Conservation (phyloP, 1,140 invertebrate genomes). For the Panagrolaimus sp. region DNA sequence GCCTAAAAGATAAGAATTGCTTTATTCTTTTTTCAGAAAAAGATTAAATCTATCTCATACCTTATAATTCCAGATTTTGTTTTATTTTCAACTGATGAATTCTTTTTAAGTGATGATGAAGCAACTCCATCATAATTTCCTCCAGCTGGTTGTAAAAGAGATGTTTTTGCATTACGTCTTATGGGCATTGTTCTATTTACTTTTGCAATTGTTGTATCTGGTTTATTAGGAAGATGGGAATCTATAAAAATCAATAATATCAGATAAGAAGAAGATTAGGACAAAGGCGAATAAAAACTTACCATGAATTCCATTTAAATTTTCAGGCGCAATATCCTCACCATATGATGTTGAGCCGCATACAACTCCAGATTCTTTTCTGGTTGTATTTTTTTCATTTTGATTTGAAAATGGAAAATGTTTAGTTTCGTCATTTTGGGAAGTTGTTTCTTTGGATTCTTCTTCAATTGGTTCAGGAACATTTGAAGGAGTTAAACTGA, state of each 20-base stretch:
- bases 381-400: neutral
- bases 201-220: neutral
- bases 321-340: no score
- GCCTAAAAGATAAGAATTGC: neutral
- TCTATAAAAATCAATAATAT: neutral
- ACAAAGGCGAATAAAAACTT: no score
- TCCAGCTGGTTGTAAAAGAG: neutral
- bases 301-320: no score
- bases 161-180: conserved; percentile 4
- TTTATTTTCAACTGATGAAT: neutral
- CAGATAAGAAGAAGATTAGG: neutral
- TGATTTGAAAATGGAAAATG: neutral
- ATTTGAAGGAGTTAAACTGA: neutral
- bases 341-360: neutral
- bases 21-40: no score
- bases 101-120: neutral
- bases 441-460: neutral
- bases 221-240: conserved; percentile 1
- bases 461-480: neutral
- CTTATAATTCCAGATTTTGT: conserved; percentile 7
- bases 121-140: neutral
- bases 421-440: neutral
- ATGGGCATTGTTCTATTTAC: neutral
- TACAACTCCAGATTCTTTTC: conserved; percentile 5
- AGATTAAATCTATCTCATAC: neutral